These are phyloP conservation scores for Takifugu flavidus DNA, from an alignment of 2,113 vertebrate genomes.

Conservation along the genomic window DNA sequence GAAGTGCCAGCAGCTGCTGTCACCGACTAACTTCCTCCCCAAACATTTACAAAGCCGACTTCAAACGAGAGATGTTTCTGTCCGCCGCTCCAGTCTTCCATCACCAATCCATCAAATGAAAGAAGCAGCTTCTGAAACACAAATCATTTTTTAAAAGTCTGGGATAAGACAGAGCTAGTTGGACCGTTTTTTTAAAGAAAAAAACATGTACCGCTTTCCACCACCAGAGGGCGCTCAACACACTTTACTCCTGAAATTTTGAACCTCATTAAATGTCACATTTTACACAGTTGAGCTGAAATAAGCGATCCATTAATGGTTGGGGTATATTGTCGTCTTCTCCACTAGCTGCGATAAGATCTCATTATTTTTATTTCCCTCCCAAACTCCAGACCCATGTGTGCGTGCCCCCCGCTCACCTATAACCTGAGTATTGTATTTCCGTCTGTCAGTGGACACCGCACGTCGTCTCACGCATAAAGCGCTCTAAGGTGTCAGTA, in stretches of 20 bases:
- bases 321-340: not conserved
- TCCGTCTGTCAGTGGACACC: conserved; percentile 46
- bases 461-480: conserved; percentile 28
- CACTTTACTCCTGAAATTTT: too few species aligned
- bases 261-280: too few species aligned
- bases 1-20: not conserved
- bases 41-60: not conserved
- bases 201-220: too few species aligned
- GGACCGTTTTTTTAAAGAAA: too few species aligned
- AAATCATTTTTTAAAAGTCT: too few species aligned
- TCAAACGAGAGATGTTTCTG: not conserved
- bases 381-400: conserved; percentile 2
- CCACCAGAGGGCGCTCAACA: too few species aligned
- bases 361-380: conserved; percentile 5
- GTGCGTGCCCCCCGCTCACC: conserved; percentile 10
- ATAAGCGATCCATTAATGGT: too few species aligned
- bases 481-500: conserved; percentile 33
- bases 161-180: too few species aligned
- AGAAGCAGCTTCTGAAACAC: not conserved
- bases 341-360: not conserved
- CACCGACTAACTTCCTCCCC: not conserved
- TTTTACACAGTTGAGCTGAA: not conserved
- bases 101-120: too few species aligned
- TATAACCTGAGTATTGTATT: conserved; percentile 22
- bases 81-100: not conserved